phyloP scores from a whole-genome alignment of 2,797 vertebrate genomes.

The Kryptolebias ocellatus region DNA sequence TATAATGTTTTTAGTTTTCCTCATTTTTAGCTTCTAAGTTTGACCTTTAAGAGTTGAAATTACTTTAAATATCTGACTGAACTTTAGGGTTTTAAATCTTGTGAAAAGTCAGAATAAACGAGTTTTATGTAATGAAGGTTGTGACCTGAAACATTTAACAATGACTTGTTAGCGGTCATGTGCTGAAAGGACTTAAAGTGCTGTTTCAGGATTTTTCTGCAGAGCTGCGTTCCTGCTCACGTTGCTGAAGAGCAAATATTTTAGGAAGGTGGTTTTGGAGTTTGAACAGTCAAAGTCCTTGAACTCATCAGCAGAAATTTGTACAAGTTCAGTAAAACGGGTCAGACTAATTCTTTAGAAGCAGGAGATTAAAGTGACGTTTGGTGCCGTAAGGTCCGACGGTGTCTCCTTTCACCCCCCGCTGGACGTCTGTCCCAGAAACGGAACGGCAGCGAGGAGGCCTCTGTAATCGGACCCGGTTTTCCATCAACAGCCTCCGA shows the following conservation, averaged over 20 bases:
- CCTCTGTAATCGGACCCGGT: slow-evolving; percentile 33
- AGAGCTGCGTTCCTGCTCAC: background rate
- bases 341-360: too few species aligned
- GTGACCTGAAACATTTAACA: too few species aligned
- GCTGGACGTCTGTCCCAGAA: background rate
- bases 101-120: too few species aligned
- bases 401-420: background rate
- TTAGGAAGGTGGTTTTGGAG: background rate
- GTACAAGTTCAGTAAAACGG: too few species aligned
- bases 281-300: slow-evolving; percentile 33
- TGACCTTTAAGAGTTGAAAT: too few species aligned
- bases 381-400: background rate
- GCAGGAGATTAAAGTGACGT: too few species aligned
- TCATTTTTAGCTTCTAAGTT: too few species aligned
- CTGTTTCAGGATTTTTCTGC: slow-evolving; percentile 9
- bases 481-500: background rate
- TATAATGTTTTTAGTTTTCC: too few species aligned
- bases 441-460: background rate
- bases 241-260: slow-evolving; percentile 32
- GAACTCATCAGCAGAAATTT: background rate
- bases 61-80: too few species aligned
- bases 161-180: too few species aligned
- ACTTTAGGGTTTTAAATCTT: too few species aligned
- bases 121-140: too few species aligned
- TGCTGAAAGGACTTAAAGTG: background rate